Evolutionary conservation across 2,113 vertebrate genomes (phyloP), one percentile per base, ranked within the genome.

Genomic region (Spilogale gracilis): DNA sequence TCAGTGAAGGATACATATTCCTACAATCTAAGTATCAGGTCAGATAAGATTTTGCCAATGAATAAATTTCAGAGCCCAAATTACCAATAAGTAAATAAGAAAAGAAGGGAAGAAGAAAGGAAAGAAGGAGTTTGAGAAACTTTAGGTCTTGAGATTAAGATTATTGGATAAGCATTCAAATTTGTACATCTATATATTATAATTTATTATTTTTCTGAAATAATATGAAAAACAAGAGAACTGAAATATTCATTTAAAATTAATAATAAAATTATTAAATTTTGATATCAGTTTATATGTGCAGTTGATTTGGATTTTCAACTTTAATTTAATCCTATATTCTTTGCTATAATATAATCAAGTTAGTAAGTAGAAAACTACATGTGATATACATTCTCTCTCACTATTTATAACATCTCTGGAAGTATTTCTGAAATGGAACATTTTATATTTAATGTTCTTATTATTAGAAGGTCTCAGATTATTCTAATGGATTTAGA

Each of bases 401-500:
- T 96, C 85, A 63, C 32, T 45, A 65, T 65, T 93, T 84, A 93
- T 61, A 84, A 73, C 5, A 52, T 25, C 21, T 89, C 27, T 82
- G 52, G 86, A 94, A 60, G 43, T 95, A 83, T 65, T 56, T 94
- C 54, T 61, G 67, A 97, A 98, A 97, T 96, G 87, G 74, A 71
- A 98, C 96, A 85, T 78, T 98, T 98, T 97, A 94, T 94, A 95
- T 92, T 97, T 98, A 95, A 98, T 97, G 95, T 97, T 96, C 17
- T 14, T 88, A 94, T 96, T 85, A 98, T 97, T 83, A 98, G 38
- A 98, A 98, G 88, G 94, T 89, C 91, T 98, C 97, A 97, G 98
- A 97, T 45, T 95, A 96, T 97, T 97, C 98, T 97, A 97, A 98
- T 91, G 32, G 8, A 98, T 91, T 97, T 97, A 97, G 85, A 98